A percentile compares a stretch with the other conserved stretches of the same genome.
Evolutionary conservation across 2,797 vertebrate species (phyloP).

Genomic region (Taeniopygia guttata): DNA sequence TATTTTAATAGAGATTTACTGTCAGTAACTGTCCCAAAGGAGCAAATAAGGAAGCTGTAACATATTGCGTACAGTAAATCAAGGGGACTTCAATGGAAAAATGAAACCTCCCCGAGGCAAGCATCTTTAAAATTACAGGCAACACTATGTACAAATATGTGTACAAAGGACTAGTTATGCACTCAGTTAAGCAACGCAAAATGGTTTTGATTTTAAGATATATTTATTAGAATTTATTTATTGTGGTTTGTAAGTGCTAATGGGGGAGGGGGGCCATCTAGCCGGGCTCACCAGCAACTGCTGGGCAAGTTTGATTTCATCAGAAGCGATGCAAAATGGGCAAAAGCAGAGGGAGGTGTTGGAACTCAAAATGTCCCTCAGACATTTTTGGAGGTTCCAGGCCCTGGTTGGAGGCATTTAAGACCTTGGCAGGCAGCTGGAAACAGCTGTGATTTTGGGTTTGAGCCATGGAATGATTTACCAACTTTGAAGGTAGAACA

Average conservation of each 20-base stretch:
- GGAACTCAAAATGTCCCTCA: too few species aligned
- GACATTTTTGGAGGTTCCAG: too few species aligned
- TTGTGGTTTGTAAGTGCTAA: slow-evolving; percentile 57
- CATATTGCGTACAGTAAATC: slow-evolving; percentile 94
- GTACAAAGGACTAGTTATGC: slow-evolving; percentile 83
- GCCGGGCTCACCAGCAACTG: not conserved
- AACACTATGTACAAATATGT: slow-evolving; percentile 88
- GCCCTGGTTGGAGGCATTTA: too few species aligned
- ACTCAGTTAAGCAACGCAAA: slow-evolving; percentile 78
- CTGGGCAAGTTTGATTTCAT: not conserved
- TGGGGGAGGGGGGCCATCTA: not conserved
- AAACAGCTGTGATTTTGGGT: too few species aligned
- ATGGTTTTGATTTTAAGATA: slow-evolving; percentile 76
- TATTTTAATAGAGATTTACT: slow-evolving; percentile 97
- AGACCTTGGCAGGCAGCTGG: too few species aligned
- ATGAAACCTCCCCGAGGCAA: slow-evolving; percentile 82
- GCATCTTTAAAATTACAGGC: slow-evolving; percentile 87
- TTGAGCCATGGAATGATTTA: too few species aligned
- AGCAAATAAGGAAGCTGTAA: slow-evolving; percentile 95
- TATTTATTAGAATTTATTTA: slow-evolving; percentile 81
- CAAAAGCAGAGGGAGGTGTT: not conserved
- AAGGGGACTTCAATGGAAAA: slow-evolving; percentile 86
- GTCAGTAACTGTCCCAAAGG: slow-evolving; percentile 88
- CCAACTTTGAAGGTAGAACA: too few species aligned
- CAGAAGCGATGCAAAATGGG: not conserved